phyloP scores from a whole-genome alignment of 2,888 invertebrate species.

The Euproctis similis region DNA sequence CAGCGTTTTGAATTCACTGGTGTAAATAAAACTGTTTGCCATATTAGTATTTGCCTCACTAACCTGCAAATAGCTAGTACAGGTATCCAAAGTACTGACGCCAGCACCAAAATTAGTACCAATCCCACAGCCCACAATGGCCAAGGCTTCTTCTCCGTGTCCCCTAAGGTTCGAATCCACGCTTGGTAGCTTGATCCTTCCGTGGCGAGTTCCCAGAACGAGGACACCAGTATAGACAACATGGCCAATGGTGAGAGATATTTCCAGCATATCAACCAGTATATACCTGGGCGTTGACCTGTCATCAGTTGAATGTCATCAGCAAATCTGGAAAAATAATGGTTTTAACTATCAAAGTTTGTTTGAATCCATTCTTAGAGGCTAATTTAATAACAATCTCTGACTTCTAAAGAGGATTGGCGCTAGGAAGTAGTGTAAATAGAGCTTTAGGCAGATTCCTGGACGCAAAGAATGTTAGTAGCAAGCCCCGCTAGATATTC shows the following conservation, averaged over 20 bases:
- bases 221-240: slow-evolving; percentile 89
- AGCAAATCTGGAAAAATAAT: slow-evolving; percentile 80
- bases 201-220: slow-evolving; percentile 85
- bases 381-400: not conserved
- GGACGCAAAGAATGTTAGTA: too few relatives aligned
- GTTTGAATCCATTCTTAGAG: not conserved
- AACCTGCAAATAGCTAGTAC: slow-evolving; percentile 85
- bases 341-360: not conserved
- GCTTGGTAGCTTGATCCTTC: slow-evolving; percentile 91
- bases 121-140: slow-evolving; percentile 88
- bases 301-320: slow-evolving; percentile 98
- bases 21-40: too few relatives aligned
- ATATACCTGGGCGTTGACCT: slow-evolving; percentile 88
- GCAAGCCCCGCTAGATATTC: too few relatives aligned
- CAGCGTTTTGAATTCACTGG: too few relatives aligned
- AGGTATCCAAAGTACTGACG: slow-evolving; percentile 93
- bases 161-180: slow-evolving; percentile 84
- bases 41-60: too few relatives aligned
- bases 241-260: slow-evolving; percentile 93
- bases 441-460: too few relatives aligned
- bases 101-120: slow-evolving; percentile 82
- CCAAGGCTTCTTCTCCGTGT: slow-evolving; percentile 87
- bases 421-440: too few relatives aligned
- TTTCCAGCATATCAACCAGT: slow-evolving; percentile 97
- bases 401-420: too few relatives aligned